These are phyloP conservation scores for Beris chalybata DNA, from an alignment of 2,888 invertebrate genomes.

Conservation along the genomic window DNA sequence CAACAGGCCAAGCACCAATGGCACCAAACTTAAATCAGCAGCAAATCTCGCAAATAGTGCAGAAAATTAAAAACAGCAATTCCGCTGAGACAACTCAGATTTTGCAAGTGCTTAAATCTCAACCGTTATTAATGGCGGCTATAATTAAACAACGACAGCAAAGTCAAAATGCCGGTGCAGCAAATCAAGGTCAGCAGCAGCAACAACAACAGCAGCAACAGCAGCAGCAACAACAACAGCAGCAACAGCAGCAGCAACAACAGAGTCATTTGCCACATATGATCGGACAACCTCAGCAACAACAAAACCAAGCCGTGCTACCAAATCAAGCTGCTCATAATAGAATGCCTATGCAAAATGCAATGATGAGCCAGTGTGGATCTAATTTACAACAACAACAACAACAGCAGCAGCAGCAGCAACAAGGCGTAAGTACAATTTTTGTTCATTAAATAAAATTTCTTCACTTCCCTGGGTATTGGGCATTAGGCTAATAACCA, in stretches of 20 bases:
- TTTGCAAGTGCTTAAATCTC: conserved; percentile 85
- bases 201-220: conserved; percentile 49
- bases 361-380: conserved; percentile 29
- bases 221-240: conserved; percentile 58
- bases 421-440: conserved; percentile 49
- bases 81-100: conserved; percentile 91
- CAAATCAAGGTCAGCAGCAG: conserved; percentile 42
- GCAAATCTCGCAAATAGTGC: conserved; percentile 83
- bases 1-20: conserved; percentile 56
- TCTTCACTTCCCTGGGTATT: no score
- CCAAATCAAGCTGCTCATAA: conserved; percentile 57
- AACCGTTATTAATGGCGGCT: conserved; percentile 94
- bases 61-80: conserved; percentile 85
- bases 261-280: conserved; percentile 61
- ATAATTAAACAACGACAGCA: conserved; percentile 86
- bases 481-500: no score
- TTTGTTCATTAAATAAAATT: neutral
- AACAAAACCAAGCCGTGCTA: conserved; percentile 61
- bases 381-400: conserved; percentile 27
- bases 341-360: conserved; percentile 52
- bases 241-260: conserved; percentile 57
- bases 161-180: conserved; percentile 47
- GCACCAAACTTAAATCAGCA: conserved; percentile 56
- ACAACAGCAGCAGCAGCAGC: conserved; percentile 39
- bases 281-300: conserved; percentile 59